phyloP scores from a whole-genome alignment of 2,113 vertebrate species.

The Hystrix brachyura region DNA sequence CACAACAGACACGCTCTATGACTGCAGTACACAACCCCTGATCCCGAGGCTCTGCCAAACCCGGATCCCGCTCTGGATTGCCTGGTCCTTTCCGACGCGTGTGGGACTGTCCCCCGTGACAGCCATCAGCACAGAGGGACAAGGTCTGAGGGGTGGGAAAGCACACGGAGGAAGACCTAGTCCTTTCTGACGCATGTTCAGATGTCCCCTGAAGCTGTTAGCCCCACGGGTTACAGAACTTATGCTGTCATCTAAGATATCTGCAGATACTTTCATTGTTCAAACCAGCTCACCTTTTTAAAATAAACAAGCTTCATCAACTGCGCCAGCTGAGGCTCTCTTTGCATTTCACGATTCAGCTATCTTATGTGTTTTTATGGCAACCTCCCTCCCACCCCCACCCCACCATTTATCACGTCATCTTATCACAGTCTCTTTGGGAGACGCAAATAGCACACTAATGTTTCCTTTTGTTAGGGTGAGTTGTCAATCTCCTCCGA shows the following conservation, averaged over 20 bases:
- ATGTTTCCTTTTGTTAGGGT: constrained; percentile 98
- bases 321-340: constrained; percentile 84
- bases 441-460: constrained; percentile 95
- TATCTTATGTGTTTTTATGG: constrained; percentile 90
- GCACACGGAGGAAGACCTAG: neutral
- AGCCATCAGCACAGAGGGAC: neutral
- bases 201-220: constrained; percentile 9
- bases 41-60: neutral
- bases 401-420: constrained; percentile 95
- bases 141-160: neutral
- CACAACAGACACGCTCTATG: neutral
- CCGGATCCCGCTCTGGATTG: neutral
- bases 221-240: neutral
- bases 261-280: constrained; percentile 74
- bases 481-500: constrained; percentile 97
- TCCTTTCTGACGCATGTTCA: neutral
- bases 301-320: constrained; percentile 83
- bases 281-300: constrained; percentile 81
- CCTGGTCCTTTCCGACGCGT: neutral
- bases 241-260: constrained; percentile 64
- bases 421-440: constrained; percentile 95
- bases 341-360: constrained; percentile 86
- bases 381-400: constrained; percentile 78
- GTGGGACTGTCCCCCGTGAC: neutral
- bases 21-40: neutral